Evolutionary conservation across 2,797 vertebrate genomes (phyloP), one percentile per base, ranked within the genome.

Genomic region (Catamblyrhynchus diadema): DNA sequence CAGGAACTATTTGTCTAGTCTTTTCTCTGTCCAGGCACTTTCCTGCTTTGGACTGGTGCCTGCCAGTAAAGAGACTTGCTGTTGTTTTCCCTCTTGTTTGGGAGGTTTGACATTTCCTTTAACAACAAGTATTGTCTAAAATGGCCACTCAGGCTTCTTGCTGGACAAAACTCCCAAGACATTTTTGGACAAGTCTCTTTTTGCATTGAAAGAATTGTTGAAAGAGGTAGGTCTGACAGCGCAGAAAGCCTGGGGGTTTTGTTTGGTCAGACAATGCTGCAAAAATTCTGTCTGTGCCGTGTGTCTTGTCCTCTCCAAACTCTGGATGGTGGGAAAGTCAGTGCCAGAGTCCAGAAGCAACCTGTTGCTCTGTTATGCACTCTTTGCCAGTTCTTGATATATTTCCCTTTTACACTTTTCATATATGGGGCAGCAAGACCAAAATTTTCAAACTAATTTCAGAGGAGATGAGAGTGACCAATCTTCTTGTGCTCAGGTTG

Each of bases 71-170:
- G 27, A 2, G 1, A n/a, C 7, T 45, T 73, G 27, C 9, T 0
- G 2, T 32, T 62, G 4, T 39, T 86, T 60, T 19, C 4, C 13
- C 5, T 79, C 57, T 64, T 0, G 0, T 2, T 14, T 2, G 14
- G 37, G 30, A 78, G 17, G 11, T 45, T 54, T 62, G 32, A 21
- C 15, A 12, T 28, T 74, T 77, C 10, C 44, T 69, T 53, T 37
- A 66, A 54, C 6, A 48, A n/a, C 14, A 50, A 65, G 5, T 6
- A 2, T 8, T 30, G 32, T 59, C 24, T 70, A 25, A 75, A 83
- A 54, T 45, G 37, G 30, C 30, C 21, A 28, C 21, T 13, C 23
- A 64, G 30, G 14, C 27, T 32, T 61, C 44, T 87, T 89, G n/a
- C 44, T 70, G 15, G 11, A 62, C 8, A 77, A 64, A 72, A 11